These are phyloP conservation scores for Ashinkailepas kermadecensis DNA, from an alignment of 2,888 invertebrate genomes.

Conservation along the genomic window DNA sequence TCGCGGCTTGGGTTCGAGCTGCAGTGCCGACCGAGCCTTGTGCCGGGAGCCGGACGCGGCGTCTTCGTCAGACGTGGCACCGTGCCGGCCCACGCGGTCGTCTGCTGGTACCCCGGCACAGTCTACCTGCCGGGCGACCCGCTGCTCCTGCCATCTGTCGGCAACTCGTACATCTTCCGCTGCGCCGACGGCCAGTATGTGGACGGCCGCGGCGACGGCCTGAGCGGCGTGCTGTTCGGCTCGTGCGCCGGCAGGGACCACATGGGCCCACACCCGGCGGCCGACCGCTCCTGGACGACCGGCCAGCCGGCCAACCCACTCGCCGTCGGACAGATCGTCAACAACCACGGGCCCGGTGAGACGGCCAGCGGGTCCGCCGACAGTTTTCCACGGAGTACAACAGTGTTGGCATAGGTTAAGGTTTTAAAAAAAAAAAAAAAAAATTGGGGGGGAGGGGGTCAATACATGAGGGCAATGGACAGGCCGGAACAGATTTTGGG, in stretches of 20 bases:
- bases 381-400: too few species aligned
- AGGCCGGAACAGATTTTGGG: too few species aligned
- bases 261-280: conserved; percentile 38
- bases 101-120: conserved; percentile 41
- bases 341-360: conserved; percentile 44
- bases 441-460: too few species aligned
- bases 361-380: too few species aligned
- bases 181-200: conserved; percentile 46
- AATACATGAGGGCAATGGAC: too few species aligned
- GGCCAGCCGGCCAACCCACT: conserved; percentile 42
- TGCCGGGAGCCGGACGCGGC: conserved; percentile 36
- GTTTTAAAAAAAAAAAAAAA: too few species aligned
- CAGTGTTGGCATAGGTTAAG: too few species aligned
- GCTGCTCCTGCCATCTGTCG: conserved; percentile 45
- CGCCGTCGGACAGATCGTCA: conserved; percentile 48
- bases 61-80: conserved; percentile 29
- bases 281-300: conserved; percentile 43
- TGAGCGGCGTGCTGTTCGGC: conserved; percentile 44
- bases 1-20: conserved; percentile 29
- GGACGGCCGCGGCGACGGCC: conserved; percentile 46
- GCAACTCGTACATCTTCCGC: conserved; percentile 47
- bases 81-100: conserved; percentile 36
- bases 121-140: conserved; percentile 46
- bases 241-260: conserved; percentile 44
- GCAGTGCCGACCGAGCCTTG: conserved; percentile 33